Evolutionary conservation across 1,140 invertebrate genomes (phyloP).

Genomic region (Hycleus cichorii): DNA sequence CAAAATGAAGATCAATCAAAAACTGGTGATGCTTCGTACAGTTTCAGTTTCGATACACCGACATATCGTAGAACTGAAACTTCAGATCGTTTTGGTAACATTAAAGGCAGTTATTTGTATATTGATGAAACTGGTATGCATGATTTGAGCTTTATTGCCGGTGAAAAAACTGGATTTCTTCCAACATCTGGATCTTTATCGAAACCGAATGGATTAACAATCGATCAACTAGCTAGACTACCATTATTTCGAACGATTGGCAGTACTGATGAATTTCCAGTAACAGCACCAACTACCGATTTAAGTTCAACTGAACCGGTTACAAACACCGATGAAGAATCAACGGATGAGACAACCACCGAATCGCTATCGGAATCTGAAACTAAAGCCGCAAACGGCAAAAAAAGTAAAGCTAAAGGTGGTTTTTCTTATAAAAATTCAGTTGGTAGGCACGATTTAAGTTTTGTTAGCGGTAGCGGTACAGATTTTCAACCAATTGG

Average conservation of each 20-base stretch:
- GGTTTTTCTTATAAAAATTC: conserved; percentile 26
- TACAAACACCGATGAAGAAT: background rate
- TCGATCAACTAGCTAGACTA: background rate
- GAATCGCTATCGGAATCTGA: conserved; percentile 26
- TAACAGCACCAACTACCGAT: background rate
- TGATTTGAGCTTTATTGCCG: conserved; percentile 24
- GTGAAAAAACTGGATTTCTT: conserved; percentile 27
- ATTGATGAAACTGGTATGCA: conserved; percentile 19
- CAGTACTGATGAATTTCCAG: too few relatives aligned
- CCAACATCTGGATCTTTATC: conserved; percentile 17
- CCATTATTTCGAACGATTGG: too few relatives aligned
- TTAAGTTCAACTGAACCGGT: background rate
- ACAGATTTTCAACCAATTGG: conserved; percentile 20
- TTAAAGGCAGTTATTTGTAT: conserved; percentile 30
- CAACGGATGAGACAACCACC: conserved; percentile 21
- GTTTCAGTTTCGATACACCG: conserved; percentile 19
- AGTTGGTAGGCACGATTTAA: conserved; percentile 22
- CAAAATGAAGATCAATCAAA: background rate
- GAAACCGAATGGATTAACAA: background rate
- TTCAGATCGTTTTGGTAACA: conserved; percentile 28
- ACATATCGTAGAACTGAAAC: conserved; percentile 25
- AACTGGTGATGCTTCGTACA: conserved; percentile 21
- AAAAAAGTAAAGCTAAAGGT: conserved; percentile 11
- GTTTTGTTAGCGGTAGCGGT: conserved; percentile 22
- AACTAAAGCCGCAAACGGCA: conserved; percentile 22